These are phyloP conservation scores for Aporophyla nigra DNA, from an alignment of 2,888 invertebrate genomes.

Conservation along the genomic window DNA sequence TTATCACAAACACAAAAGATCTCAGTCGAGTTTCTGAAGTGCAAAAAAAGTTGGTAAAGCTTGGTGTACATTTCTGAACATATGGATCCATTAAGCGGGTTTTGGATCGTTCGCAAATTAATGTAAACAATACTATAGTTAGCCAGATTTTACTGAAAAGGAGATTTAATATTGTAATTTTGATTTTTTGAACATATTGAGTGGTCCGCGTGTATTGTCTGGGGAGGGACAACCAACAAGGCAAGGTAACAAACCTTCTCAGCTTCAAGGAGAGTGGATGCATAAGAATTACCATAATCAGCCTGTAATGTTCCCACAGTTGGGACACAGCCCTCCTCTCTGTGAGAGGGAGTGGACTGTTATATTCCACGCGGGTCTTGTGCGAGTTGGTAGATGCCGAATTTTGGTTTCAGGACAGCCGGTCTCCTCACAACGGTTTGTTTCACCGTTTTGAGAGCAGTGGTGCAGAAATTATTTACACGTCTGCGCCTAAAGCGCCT, in stretches of 20 bases:
- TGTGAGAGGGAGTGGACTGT: too few relatives aligned
- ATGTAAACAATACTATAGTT: constrained; percentile 68
- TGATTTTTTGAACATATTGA: constrained; percentile 15
- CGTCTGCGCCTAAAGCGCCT: too few relatives aligned
- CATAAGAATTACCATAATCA: too few relatives aligned
- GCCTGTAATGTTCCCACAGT: too few relatives aligned
- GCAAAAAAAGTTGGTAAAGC: constrained; percentile 10
- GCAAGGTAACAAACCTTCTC: background rate
- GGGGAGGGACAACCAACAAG: background rate
- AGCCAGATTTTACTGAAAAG: constrained; percentile 54
- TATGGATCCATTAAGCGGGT: constrained; percentile 71
- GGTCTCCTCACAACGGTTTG: too few relatives aligned
- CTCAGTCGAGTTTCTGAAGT: background rate
- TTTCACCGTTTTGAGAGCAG: too few relatives aligned
- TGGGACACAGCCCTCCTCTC: too few relatives aligned
- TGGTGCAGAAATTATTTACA: too few relatives aligned
- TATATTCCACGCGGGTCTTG: too few relatives aligned
- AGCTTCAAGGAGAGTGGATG: too few relatives aligned
- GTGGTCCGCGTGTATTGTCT: background rate
- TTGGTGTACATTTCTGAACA: constrained; percentile 69
- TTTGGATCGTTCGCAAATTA: constrained; percentile 69
- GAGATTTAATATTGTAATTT: constrained; percentile 44
- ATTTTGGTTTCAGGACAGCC: too few relatives aligned
- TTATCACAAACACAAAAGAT: constrained; percentile 2
- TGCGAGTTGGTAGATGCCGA: too few relatives aligned